Evolutionary conservation across 2,113 vertebrate genomes (phyloP).

Genomic region (Podocnemis expansa): DNA sequence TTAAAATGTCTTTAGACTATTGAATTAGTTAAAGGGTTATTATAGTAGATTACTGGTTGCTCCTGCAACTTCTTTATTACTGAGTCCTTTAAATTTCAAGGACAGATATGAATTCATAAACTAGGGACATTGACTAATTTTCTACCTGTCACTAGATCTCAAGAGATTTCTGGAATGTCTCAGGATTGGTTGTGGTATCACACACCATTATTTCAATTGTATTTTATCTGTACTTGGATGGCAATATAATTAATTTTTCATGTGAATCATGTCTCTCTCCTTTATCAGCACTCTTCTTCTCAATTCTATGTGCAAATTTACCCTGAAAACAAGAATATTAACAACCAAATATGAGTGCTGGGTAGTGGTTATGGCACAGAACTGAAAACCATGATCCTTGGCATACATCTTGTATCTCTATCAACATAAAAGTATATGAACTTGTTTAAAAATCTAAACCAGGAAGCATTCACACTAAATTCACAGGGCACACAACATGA

Average conservation of each 20-base stretch:
- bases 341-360: background rate
- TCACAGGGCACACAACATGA: background rate
- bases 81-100: background rate
- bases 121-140: background rate
- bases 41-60: background rate
- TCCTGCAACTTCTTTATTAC: background rate
- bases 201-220: background rate
- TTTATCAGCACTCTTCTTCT: background rate
- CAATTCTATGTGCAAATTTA: background rate
- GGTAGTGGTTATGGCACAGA: background rate
- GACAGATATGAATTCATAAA: background rate
- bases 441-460: background rate
- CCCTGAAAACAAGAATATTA: background rate
- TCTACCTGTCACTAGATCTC: background rate
- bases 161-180: background rate
- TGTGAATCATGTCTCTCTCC: background rate
- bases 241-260: background rate
- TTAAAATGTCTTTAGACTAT: slow-evolving; percentile 10
- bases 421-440: background rate
- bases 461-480: background rate
- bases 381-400: background rate
- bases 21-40: slow-evolving; percentile 46
- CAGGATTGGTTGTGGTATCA: background rate
- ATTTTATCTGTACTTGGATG: background rate
- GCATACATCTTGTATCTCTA: background rate